Evolutionary conservation across 2,797 vertebrate genomes (phyloP).

Genomic region (Gorsachius magnificus): DNA sequence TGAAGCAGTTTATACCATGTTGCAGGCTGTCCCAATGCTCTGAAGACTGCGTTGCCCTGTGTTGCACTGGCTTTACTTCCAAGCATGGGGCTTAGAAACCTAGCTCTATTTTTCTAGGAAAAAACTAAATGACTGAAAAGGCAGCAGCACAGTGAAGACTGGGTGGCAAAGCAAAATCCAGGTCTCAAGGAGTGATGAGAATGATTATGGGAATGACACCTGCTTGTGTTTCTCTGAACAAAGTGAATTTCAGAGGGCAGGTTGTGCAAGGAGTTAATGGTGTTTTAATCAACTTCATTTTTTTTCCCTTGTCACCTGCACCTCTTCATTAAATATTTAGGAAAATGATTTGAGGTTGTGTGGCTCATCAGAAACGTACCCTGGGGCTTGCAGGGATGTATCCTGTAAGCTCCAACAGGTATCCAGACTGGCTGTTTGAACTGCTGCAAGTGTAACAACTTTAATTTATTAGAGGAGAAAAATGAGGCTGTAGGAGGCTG

Average conservation of each 20-base stretch:
- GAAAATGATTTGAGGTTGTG: neutral
- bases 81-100: neutral
- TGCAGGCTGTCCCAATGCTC: neutral
- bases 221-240: neutral
- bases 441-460: neutral
- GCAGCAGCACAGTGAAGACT: neutral
- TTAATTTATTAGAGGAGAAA: neutral
- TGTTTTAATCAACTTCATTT: neutral
- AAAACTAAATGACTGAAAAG: neutral
- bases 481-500: neutral
- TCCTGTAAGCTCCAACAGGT: neutral
- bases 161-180: neutral
- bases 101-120: neutral
- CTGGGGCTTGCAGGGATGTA: neutral
- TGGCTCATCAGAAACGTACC: neutral
- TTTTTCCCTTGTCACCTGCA: neutral
- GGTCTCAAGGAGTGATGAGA: neutral
- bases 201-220: neutral
- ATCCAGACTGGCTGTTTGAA: neutral
- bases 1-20: neutral
- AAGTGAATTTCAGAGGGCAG: neutral
- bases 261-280: neutral
- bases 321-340: neutral
- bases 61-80: neutral
- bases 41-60: rapidly evolving